These are phyloP conservation scores for Oopsacas minuta DNA, from an alignment of 37 sponge, comb jelly and placozoan genomes.

Conservation along the genomic window DNA sequence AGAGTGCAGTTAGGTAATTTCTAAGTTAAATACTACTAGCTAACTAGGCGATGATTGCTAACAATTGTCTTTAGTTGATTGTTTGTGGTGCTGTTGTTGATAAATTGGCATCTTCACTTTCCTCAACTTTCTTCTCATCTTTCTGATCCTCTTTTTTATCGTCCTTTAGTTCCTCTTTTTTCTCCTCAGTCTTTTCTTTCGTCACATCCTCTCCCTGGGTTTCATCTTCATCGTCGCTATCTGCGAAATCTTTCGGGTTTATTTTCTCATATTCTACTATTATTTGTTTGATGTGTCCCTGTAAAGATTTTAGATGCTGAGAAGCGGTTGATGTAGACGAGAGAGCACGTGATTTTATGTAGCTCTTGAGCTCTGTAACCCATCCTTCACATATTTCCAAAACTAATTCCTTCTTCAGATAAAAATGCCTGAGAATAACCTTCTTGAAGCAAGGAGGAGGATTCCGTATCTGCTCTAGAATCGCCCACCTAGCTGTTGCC, in stretches of 20 bases:
- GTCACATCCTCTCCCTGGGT: background rate
- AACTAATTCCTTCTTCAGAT: slow-evolving; percentile 36
- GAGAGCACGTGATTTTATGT: background rate
- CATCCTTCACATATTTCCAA: slow-evolving; percentile 21
- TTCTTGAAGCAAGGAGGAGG: slow-evolving; percentile 71
- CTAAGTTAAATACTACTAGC: slow-evolving; percentile 12
- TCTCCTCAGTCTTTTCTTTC: background rate
- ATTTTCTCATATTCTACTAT: slow-evolving; percentile 30
- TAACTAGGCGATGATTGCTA: slow-evolving; percentile 20
- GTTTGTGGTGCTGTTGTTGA: too few species aligned
- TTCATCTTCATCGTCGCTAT: slow-evolving; percentile 5
- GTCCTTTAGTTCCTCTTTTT: background rate
- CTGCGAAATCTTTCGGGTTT: slow-evolving; percentile 16
- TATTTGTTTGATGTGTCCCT: slow-evolving; percentile 25
- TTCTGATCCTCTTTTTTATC: background rate
- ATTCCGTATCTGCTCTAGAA: slow-evolving; percentile 62
- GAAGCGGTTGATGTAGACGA: background rate
- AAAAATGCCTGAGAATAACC: slow-evolving; percentile 62
- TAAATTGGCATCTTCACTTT: background rate
- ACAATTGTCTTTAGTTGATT: slow-evolving; percentile 11
- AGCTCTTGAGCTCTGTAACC: slow-evolving; percentile 3
- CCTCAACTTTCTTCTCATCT: background rate
- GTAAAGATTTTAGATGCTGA: slow-evolving; percentile 23
- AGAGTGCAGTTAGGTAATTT: background rate
- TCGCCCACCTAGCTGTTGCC: slow-evolving; percentile 76